Evolutionary conservation across 1,140 invertebrate genomes (phyloP), one percentile per base, ranked within the genome.

Genomic region (Zaprionus kolodkinae): DNA sequence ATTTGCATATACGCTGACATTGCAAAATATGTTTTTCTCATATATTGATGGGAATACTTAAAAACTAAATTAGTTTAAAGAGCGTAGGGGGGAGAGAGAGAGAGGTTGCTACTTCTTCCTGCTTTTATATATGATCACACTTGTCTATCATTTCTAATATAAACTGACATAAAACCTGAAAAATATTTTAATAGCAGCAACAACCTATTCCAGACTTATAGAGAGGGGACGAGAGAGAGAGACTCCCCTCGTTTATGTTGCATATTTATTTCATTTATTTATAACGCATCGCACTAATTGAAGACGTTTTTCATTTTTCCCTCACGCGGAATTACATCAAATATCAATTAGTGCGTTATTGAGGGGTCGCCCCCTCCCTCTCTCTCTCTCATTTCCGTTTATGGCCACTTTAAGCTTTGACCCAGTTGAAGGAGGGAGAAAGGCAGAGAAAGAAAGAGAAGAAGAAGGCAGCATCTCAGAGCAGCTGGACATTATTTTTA

Each of bases 311-410:
- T 54, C 60, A 60, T 55, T 66, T 66, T 76, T 9, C 45, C 33
- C 73, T 21, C 69, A 63, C 50, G 45, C 38, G 27, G 64, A 77
- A 72, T 83, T 88, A 87, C 84, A 88, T 80, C 71, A 72, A 87
- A 88, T 71, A 75, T 87, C 84, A 83, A 88, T 87, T 87, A 88
- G 84, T 71, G 68, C 69, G 61, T 69, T 76, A 73, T 76, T 72
- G 68, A 27, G 61, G 30, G 63, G 38, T 56, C 50, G 52, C 52
- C 21, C 35, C 25, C 56, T 50, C 13, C 10, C 27, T 30, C 27
- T 30, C 27, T 30, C 27, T 30, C 27, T 30, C 6, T 30, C 27
- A 30, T 35, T n/a, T 45, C 57, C 33, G 10, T 74, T 86, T 79
- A 76, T 72, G 72, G 72, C n/a, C 67, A 80, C 83, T 87, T 76